phyloP scores from a whole-genome alignment of 2,797 vertebrate genomes.

The Coracias cyanogaster region DNA sequence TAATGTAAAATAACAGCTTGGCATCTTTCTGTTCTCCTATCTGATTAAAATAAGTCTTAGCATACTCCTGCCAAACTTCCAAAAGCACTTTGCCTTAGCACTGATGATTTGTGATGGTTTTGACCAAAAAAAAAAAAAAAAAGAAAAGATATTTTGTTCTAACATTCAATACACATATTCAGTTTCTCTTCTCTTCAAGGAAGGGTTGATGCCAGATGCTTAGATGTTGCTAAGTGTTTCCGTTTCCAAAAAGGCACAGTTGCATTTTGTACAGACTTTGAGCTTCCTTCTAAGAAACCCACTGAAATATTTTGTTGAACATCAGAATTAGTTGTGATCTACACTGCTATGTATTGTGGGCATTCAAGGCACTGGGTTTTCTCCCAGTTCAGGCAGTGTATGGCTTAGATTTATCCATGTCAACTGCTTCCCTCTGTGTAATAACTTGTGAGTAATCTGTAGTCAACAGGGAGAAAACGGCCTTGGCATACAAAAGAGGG shows the following conservation, averaged over 20 bases:
- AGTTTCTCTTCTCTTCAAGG: neutral
- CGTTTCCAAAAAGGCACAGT: neutral
- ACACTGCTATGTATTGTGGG: neutral
- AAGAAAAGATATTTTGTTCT: constrained; percentile 4
- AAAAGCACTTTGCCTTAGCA: neutral
- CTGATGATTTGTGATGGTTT: neutral
- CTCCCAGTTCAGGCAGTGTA: neutral
- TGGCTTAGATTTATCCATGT: neutral
- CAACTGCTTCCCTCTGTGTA: neutral
- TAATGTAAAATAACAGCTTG: neutral
- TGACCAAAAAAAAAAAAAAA: too few species aligned
- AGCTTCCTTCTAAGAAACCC: neutral
- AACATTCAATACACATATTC: neutral
- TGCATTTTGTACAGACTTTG: neutral
- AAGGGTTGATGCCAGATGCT: neutral
- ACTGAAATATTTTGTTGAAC: neutral
- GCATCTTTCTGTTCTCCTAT: neutral
- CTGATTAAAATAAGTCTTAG: neutral
- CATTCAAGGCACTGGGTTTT: neutral
- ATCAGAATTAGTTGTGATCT: neutral
- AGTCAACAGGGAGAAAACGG: neutral
- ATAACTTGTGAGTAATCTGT: neutral
- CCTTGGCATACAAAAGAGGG: neutral
- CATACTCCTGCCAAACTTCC: neutral
- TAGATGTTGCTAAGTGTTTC: neutral